Evolutionary conservation across 2,888 invertebrate species (phyloP), one percentile per base, ranked within the genome.

Genomic region (Lepidonotus clava): DNA sequence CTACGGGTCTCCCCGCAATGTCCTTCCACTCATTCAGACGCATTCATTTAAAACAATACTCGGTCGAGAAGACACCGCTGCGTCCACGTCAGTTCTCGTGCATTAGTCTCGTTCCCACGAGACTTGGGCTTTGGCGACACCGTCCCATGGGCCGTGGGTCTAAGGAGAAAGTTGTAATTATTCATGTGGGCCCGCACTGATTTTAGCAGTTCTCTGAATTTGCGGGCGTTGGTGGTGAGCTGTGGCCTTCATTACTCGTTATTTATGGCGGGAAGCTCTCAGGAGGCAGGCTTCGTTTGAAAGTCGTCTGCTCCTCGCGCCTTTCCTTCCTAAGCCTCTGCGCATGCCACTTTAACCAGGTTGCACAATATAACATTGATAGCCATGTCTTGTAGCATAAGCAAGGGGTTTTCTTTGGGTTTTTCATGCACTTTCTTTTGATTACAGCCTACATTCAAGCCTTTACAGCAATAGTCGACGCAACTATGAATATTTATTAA

Each of bases 31-130:
- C n/a, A n/a, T n/a, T n/a, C n/a, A n/a, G n/a, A n/a, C 1, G 6
- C 5, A 61, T 61, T 24, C 61, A 28, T 61, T 61, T 28, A 61
- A 61, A 61, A 61, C 61, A 61, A 61, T 61, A 61, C 61, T n/a
- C 28, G 1, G 8, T 18, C 28, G 24, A 61, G 11, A 18, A 53
- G 28, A 32, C 61, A 56, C 14, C 5, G n/a, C 56, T n/a, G 56
- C 14, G n/a, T 11, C 14, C 5, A 11, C 14, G 61, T 61, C 61
- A 61, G 28, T 28, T 61, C 61, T 32, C 61, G 24, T 32, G 28
- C 61, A 61, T 61, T 61, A 61, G n/a, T 61, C 61, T 61, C 28
- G 61, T 32, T n/a, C 61, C 28, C 61, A 61, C 61, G 61, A 61
- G 61, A 61, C 11, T 61, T 2, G 61, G 61, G 28, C 4, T 24